Evolutionary conservation across 1,140 invertebrate genomes (phyloP).

Genomic region (Orchestia grillus): DNA sequence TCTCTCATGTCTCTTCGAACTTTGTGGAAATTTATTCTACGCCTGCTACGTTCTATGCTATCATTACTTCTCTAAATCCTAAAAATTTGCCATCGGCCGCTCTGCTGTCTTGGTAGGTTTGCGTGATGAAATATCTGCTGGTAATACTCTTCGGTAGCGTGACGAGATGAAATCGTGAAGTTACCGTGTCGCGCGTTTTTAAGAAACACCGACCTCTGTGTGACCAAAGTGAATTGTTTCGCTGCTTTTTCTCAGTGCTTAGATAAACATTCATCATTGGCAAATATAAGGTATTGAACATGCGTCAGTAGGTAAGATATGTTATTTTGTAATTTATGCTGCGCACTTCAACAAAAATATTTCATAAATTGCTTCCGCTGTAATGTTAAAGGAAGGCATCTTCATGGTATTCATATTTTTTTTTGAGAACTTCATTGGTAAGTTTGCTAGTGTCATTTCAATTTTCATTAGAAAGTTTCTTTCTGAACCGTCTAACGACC

Average conservation of each 20-base stretch:
- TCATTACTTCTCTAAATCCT: neutral
- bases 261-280: neutral
- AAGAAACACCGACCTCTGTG: neutral
- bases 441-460: no score
- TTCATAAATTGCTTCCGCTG: neutral
- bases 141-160: no score
- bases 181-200: neutral
- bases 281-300: neutral
- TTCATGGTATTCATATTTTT: no score
- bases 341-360: neutral
- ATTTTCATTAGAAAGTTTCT: neutral
- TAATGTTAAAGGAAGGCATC: neutral
- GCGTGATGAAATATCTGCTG: no score
- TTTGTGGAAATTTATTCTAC: neutral
- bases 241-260: neutral
- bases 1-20: neutral
- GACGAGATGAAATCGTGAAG: neutral
- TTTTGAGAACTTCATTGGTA: no score
- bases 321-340: neutral
- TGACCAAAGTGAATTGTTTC: neutral
- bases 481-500: no score
- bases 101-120: no score
- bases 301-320: neutral
- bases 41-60: neutral
- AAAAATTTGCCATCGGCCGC: neutral